Evolutionary conservation across 2,113 vertebrate species (phyloP).

Genomic region (Stomatorhinus ivindoensis): DNA sequence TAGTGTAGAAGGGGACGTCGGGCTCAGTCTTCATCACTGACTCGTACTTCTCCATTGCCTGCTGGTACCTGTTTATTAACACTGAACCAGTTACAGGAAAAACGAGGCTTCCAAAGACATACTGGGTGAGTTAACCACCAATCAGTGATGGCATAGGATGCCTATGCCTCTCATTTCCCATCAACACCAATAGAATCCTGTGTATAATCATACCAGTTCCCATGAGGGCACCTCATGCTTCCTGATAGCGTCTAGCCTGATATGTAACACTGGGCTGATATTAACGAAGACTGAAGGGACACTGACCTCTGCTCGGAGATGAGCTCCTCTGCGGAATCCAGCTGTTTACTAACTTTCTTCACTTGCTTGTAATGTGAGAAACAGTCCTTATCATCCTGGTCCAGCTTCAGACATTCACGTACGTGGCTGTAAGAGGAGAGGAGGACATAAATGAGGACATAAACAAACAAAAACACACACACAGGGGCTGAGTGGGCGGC

Average conservation of each 20-base stretch:
- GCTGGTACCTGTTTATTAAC: slow-evolving; percentile 51
- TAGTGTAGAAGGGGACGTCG: slow-evolving; percentile 53
- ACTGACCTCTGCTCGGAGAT: slow-evolving; percentile 58
- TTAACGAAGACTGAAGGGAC: neutral
- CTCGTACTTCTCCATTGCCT: slow-evolving; percentile 66
- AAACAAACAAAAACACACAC: neutral
- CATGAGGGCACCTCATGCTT: neutral
- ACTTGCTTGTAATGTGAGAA: slow-evolving; percentile 72
- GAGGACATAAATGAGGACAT: neutral
- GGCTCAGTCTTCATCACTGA: slow-evolving; percentile 64
- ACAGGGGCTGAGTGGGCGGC: neutral
- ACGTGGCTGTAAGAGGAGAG: slow-evolving; percentile 52
- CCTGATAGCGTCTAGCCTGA: neutral
- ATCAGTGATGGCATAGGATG: neutral
- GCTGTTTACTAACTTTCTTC: slow-evolving; percentile 71
- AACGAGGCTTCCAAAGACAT: neutral
- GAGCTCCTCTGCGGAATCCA: slow-evolving; percentile 65
- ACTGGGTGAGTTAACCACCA: neutral
- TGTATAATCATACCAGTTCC: neutral
- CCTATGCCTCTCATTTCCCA: neutral
- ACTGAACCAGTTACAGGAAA: neutral
- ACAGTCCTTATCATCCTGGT: slow-evolving; percentile 74
- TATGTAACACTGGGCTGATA: neutral
- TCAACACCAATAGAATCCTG: neutral
- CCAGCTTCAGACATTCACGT: slow-evolving; percentile 70